Conservation (phyloP, 2,888 invertebrate species). For the Holacanthella duospinosa region DNA sequence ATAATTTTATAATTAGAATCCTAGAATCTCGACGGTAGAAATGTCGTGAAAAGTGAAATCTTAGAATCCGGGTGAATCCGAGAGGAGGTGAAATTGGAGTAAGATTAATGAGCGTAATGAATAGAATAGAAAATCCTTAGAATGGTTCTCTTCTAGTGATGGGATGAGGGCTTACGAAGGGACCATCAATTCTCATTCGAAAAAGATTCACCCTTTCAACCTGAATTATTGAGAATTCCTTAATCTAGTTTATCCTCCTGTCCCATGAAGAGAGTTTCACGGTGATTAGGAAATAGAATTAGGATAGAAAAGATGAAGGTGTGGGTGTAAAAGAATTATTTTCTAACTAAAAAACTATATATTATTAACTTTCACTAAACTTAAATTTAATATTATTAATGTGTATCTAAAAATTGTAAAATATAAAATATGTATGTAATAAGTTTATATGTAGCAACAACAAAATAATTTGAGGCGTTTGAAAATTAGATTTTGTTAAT, state of each 20-base stretch:
- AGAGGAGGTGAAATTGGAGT: conserved; percentile 4
- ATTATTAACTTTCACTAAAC: too few relatives aligned
- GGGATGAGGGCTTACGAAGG: conserved; percentile 2
- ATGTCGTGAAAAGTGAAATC: neutral
- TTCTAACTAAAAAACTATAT: too few relatives aligned
- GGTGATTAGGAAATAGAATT: neutral
- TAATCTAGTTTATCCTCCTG: neutral
- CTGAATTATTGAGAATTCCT: neutral
- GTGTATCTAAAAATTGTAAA: too few relatives aligned
- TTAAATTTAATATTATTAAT: too few relatives aligned
- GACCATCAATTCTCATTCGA: conserved; percentile 21
- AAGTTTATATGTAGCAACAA: too few relatives aligned
- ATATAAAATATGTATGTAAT: too few relatives aligned
- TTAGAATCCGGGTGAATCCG: neutral
- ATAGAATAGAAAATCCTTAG: neutral
- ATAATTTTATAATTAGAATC: conserved; percentile 5
- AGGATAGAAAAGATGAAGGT: neutral
- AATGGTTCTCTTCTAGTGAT: neutral
- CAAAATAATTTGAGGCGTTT: too few relatives aligned
- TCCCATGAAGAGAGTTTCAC: neutral
- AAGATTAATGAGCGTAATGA: conserved; percentile 13
- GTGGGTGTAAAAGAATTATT: too few relatives aligned
- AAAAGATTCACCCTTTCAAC: too few relatives aligned
- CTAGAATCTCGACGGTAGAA: neutral
- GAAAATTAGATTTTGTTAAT: too few relatives aligned